A percentile compares a stretch with the other conserved stretches of the same genome.
Conservation (phyloP, 2,113 vertebrate species). For the Setophaga kirtlandii region DNA sequence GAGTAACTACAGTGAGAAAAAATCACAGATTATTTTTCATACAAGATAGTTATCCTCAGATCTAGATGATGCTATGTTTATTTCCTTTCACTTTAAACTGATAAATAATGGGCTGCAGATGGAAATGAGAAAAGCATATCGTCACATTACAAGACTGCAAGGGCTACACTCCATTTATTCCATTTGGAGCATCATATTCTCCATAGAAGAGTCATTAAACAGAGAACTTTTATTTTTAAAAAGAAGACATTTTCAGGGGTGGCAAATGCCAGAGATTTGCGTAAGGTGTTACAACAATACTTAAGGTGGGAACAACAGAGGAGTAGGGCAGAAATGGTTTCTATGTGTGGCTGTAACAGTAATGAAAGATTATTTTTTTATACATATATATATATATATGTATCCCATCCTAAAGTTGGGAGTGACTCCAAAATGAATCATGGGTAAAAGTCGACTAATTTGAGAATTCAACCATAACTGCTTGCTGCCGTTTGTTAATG, state of each 20-base stretch:
- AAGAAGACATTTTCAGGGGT: not conserved
- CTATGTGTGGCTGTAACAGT: not conserved
- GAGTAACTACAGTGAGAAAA: not conserved
- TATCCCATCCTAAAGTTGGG: not conserved
- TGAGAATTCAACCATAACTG: not conserved
- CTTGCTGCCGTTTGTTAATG: not conserved
- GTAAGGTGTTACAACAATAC: not conserved
- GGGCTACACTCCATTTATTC: not conserved
- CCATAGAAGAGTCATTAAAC: not conserved
- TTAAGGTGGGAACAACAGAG: not conserved
- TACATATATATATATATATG: accelerated
- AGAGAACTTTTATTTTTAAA: not conserved
- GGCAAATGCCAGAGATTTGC: not conserved
- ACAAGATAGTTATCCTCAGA: not conserved
- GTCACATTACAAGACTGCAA: not conserved
- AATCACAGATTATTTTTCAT: not conserved
- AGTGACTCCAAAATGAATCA: not conserved
- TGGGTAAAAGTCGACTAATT: not conserved
- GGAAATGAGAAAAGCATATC: not conserved
- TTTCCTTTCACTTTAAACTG: not conserved
- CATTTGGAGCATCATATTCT: not conserved
- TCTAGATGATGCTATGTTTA: not conserved
- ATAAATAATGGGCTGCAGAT: not conserved
- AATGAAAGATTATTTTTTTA: not conserved
- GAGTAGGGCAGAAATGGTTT: not conserved